Base-by-base conservation (phyloP, 1,140 invertebrate genomes). In the Diorhabda elongata region DNA sequence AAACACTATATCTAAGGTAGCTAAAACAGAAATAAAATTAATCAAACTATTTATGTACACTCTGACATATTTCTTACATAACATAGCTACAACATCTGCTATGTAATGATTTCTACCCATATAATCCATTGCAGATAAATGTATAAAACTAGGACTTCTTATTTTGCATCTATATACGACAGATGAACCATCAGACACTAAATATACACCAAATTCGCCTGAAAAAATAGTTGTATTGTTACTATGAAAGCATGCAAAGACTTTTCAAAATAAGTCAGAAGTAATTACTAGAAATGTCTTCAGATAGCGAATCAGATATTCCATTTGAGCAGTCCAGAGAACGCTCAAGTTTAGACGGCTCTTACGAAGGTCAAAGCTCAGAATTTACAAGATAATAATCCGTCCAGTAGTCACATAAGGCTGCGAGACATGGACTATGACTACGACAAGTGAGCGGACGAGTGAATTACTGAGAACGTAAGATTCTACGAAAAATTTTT, bases 121-220 rank as follows among this genome's bases (percentile, higher is more conserved):
- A 69, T 87, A 84, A 69, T 88, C 79, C 44, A 92, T 76, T 4
- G 83, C 86, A 61, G 89, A 85, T 73, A 94, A 81, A 81, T 94
- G 91, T 52, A 86, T 84, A 81, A 90, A 93, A 45, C 90, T 90
- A 3, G 90, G 89, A 3, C 92, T 85, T 70, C 90, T 88, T 59
- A 94, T 88, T 79, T 91, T 90, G 76, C 90, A 93, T 61, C 94
- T 84, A 81, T 96, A 96, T 0, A 93, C 93, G 73, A 86, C 87
- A 11, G 88, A 89, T 6, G 86, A 86, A 8, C 94, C 93, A 82
- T 96, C 93, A 6, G 93, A 91, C 0, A 96, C 89, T 69, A 96
- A 83, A 81, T 95, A 96, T 0, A 96, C 86, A 11, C 92, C 94
- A 82, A 96, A 91, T 82, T 96, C 94, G 2, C 93, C 88, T 77